Evolutionary conservation across 2,797 vertebrate species (phyloP), one percentile per base, ranked within the genome.

Genomic region (Pampus argenteus): DNA sequence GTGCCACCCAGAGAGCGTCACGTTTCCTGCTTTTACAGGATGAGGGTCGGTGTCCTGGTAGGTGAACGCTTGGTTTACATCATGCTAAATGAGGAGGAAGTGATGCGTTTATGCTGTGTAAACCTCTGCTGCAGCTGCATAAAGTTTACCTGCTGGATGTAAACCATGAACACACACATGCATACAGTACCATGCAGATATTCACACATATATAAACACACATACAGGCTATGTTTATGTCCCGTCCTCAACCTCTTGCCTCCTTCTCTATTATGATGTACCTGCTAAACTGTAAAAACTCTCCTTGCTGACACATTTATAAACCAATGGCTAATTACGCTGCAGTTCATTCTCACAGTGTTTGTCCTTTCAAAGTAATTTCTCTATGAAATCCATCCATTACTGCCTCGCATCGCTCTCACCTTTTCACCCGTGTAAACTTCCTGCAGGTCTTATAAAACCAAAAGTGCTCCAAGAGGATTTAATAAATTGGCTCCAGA

Each of bases 121-220:
- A 94, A 94, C 93, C 69, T 81, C 65, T 0, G 26, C 60, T 14
- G 63, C 90, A 91, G 91, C 87, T 90, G 89, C 84, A 65, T 66
- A 65, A 83, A 86, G 92, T 94, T 93, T 92, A 94, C 93, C 94
- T 95, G 93, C 81, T 84, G 60, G 70, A 87, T 84, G 83, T 91
- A 93, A 92, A 93, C 90, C 66, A 56, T 25, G 71, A 48, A 40
- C 79, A 26, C 70, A 52, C 64, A n/a, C 48, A 60, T 18, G 4
- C 22, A 70, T 3, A 34, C 31, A 34, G 26, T 26, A 5, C 26
- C 29, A 31, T 31, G 29, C 29, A 9, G 18, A 58, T 34, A 42
- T 31, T 8, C 31, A 23, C 36, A 26, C 47, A 40, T 9, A 1
- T 15, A 48, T 56, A 79, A 47, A 71, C 73, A 75, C 60, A 55